Evolutionary conservation across 2,113 vertebrate genomes (phyloP), one percentile per base, ranked within the genome.

Genomic region (Delphinapterus leucas): DNA sequence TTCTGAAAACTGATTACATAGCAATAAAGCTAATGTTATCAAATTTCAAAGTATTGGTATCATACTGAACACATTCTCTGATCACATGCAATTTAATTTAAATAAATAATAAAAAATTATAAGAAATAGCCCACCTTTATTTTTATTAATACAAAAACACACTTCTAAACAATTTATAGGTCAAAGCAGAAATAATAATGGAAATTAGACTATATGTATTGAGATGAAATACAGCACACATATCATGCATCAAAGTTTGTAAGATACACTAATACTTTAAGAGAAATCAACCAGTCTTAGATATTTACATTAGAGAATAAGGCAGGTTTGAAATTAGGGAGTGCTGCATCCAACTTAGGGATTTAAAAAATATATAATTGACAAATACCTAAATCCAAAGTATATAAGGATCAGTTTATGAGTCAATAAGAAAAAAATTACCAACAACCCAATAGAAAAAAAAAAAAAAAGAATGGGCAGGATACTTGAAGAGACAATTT

Each of bases 1-100:
- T 93, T 77, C 38, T 88, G 91, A 95, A 94, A 95, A 33, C 9
- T 87, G 38, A 82, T 12, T 41, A 85, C 36, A 76, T 93, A 80
- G 38, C 33, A 88, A 88, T 91, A 47, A 88, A 60, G 12, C 5
- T n/a, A 86, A 81, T 33, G 12, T 65, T 77, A 88, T 55, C 38
- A 73, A 71, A 85, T 82, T 93, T 79, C 17, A 73, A 89, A 71
- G 26, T 82, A 65, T 1, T 71, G 11, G 3, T 58, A 65, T 58
- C 53, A 92, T 58, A 61, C 28, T 77, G 61, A 71, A 73, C 28
- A 87, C 2, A 88, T 77, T 76, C 33, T 93, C n/a, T 89, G 70
- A 76, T 31, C 41, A 92, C 53, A 18, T 82, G 53, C 1, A 92
- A 65, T 77, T 60, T 71, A 96, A 87, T 89, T 87, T 87, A 93